Conservation (phyloP, 1,140 invertebrate species). For the roundworm (Caenorhabditis elegans) region DNA sequence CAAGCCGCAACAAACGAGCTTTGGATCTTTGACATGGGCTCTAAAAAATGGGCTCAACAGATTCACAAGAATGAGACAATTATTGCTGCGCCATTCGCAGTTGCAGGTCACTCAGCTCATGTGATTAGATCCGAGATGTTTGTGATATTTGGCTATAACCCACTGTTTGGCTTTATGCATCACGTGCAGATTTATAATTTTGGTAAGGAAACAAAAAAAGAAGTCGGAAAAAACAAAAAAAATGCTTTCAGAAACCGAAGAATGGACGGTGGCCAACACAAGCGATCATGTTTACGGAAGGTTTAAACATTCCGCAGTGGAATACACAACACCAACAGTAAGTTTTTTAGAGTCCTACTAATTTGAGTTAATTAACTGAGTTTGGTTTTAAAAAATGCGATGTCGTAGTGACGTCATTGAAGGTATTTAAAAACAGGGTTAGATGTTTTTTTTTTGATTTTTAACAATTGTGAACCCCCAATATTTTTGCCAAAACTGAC, state of each 20-base stretch:
- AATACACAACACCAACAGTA: constrained; percentile 29
- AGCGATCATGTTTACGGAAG: constrained; percentile 55
- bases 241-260: constrained; percentile 51
- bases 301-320: constrained; percentile 61
- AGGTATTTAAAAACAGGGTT: no score
- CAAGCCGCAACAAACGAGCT: constrained; percentile 55
- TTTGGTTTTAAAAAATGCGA: no score
- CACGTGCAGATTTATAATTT: constrained; percentile 62
- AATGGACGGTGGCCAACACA: constrained; percentile 53
- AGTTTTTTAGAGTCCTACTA: not conserved
- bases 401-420: no score
- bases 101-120: constrained; percentile 64
- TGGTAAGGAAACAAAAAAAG: constrained; percentile 44
- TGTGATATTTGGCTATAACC: constrained; percentile 65
- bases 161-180: constrained; percentile 58
- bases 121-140: constrained; percentile 62
- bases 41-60: constrained; percentile 50
- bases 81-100: constrained; percentile 54
- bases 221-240: not conserved
- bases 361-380: no score
- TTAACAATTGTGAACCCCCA: no score
- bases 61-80: constrained; percentile 39
- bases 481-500: no score
- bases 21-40: constrained; percentile 56
- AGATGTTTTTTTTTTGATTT: no score